Base-by-base conservation (phyloP, 2,797 vertebrate species). In the Sciurus vulgaris region DNA sequence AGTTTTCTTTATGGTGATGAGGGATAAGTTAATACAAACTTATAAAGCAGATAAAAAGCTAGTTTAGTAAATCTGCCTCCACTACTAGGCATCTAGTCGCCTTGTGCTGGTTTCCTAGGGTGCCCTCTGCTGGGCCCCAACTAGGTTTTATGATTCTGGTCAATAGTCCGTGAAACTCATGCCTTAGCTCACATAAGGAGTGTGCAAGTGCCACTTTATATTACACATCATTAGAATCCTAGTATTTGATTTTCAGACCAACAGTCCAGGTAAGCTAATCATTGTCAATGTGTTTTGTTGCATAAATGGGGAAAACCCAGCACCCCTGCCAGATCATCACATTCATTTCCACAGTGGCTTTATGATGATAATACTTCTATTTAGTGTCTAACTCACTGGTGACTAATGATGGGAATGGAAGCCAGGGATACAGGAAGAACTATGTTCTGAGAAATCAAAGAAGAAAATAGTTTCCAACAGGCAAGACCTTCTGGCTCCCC, bases 91-190 rank as follows among this genome's bases (percentile, higher is more conserved):
- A 5, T 76, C 74, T 79, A 63, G 54, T 86, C 22, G 59, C 56
- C 15, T 26, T n/a, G 28, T 78, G 49, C 28, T 83, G 17, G 41
- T 86, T 97, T 92, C 77, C 78, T 93, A 90, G 95, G 73, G 86
- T 92, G 85, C 95, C 87, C 94, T 94, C 85, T 96, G 72, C 86
- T 95, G 94, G 96, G 85, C 76, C 85, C 49, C 92, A 86, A 38
- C 13, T 24, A 74, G 49, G 38, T 56, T 77, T 72, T 84, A 67
- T 76, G 65, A 76, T 17, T 86, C 77, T 35, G 38, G 47, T 33
- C 17, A 61, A 74, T 5, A 91, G 51, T 4, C 81, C 33, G 1
- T 51, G 70, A 89, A 70, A 89, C 24, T 51, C 30, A 26, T 6
- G 15, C 49, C 26, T 91, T 54, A 51, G 15, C 5, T 81, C 74